Conservation (phyloP, 2,797 vertebrate genomes). For the Typhlichthys subterraneus region DNA sequence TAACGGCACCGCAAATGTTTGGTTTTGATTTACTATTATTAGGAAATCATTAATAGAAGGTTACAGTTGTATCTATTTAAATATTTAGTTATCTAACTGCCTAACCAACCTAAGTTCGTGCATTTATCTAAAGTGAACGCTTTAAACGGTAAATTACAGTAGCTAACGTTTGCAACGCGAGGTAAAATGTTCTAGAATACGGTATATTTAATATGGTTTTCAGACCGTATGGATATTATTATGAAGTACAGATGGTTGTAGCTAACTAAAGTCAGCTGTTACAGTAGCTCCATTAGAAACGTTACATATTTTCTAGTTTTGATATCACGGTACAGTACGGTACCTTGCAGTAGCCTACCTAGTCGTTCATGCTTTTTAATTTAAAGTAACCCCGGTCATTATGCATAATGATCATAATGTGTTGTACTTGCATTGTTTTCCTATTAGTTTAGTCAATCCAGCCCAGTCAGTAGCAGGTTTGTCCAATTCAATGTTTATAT, state of each 20-base stretch:
- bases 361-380: too few relatives aligned
- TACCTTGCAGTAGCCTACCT: too few relatives aligned
- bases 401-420: too few relatives aligned
- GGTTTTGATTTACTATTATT: conserved; percentile 15
- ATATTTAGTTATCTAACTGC: background rate
- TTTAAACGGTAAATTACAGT: background rate
- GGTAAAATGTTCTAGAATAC: background rate
- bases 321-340: too few relatives aligned
- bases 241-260: too few relatives aligned
- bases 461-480: too few relatives aligned
- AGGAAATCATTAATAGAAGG: background rate
- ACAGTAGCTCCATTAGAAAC: too few relatives aligned
- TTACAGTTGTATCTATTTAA: background rate
- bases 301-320: too few relatives aligned
- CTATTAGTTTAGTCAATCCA: too few relatives aligned
- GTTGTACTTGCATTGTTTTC: too few relatives aligned
- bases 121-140: background rate
- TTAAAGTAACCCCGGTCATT: too few relatives aligned
- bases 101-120: background rate
- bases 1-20: conserved; percentile 18
- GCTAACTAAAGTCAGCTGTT: too few relatives aligned
- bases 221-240: background rate
- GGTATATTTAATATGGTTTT: background rate
- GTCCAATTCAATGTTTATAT: background rate
- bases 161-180: background rate